Base-by-base conservation (phyloP, 2,113 vertebrate genomes). In the Benitochromis conjunctus region DNA sequence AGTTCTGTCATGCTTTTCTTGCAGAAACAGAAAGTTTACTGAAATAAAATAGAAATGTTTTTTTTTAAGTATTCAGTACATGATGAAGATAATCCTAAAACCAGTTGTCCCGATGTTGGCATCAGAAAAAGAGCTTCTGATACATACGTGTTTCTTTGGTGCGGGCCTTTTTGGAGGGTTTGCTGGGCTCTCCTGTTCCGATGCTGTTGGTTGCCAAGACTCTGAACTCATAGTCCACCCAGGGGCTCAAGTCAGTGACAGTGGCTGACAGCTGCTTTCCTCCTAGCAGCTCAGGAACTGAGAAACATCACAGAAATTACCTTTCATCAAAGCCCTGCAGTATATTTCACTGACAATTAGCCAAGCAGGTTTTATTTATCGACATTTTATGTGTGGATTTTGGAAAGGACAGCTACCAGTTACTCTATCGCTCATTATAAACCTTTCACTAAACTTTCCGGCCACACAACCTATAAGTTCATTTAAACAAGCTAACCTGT, bases 141-240 rank as follows among this genome's bases (percentile, higher is more conserved):
- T 91, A 97, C 98, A 91, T 92, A 99, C 98, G 94, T 81, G 96
- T 97, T 81, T 99, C 98, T 89, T 98, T 98, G 5, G 97, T 98
- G 77, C 98, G 97, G 3, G 96, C 95, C 90, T 96, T 98, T 94
- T 96, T 96, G 0, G 98, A 99, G 1, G 98, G 96, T 80, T 92
- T 95, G 95, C 98, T 99, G 89, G 98, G 98, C 18, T 99, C 98
- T 84, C 98, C 98, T 2, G 98, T 98, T 19, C 98, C 98, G 3
- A 99, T 97, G 41, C 94, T 91, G 69, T 98, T 99, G 90, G 97
- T 97, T 26, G 98, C 98, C 84, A 99, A 96, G 1, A 97, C 97
- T 34, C 98, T 96, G 93, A 99, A 99, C 88, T 99, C 98, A 2
- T 98, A 99, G 80, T 99, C 98, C 2, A 99, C 98, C 98, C 98